phyloP scores from a whole-genome alignment of 2,113 vertebrate species.

The Syngnathus scovelli region DNA sequence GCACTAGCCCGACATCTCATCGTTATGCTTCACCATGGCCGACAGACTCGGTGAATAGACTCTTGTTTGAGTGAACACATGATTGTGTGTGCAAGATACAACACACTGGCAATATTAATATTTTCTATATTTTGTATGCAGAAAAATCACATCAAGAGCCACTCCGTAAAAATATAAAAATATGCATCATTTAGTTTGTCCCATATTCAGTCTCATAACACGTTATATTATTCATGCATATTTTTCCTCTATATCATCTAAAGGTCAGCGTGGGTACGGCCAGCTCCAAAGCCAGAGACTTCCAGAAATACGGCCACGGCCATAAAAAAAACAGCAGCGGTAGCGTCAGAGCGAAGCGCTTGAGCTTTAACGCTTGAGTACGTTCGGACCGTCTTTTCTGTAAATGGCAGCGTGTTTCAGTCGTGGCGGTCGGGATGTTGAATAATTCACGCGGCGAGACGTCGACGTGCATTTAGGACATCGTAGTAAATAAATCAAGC shows the following conservation, averaged over 20 bases:
- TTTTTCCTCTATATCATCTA: background rate
- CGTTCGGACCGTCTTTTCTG: background rate
- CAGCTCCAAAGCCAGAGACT: background rate
- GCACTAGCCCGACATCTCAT: constrained; percentile 47
- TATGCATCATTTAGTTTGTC: constrained; percentile 7
- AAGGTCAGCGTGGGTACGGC: background rate
- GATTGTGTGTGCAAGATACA: background rate
- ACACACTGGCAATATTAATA: too few species aligned
- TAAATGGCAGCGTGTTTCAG: background rate
- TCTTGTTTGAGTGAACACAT: constrained; percentile 9
- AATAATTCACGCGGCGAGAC: background rate
- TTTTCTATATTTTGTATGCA: background rate
- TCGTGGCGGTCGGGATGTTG: background rate
- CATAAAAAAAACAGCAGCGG: background rate
- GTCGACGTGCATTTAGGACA: background rate
- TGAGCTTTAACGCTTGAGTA: background rate
- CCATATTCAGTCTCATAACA: constrained; percentile 1
- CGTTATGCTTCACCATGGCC: constrained; percentile 51
- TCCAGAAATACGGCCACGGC: background rate
- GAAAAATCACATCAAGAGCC: background rate
- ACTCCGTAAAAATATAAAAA: background rate
- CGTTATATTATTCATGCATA: constrained; percentile 1
- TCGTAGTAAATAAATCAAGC: background rate
- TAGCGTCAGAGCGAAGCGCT: background rate
- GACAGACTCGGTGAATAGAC: constrained; percentile 38